Conservation (phyloP, 1,140 invertebrate genomes). For the Drosophila insularis region DNA sequence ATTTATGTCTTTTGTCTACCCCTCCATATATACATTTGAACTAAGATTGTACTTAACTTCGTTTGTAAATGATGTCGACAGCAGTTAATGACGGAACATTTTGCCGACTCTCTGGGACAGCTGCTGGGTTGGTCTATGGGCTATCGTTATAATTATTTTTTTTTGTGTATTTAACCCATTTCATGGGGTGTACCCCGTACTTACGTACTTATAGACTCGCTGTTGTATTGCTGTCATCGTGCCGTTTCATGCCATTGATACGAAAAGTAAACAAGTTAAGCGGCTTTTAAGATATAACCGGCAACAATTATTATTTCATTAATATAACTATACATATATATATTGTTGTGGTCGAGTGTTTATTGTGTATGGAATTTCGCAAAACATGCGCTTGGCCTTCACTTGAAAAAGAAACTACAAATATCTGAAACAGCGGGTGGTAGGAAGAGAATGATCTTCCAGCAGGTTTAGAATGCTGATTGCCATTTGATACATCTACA, state of each 20-base stretch:
- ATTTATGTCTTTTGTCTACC: constrained; percentile 27
- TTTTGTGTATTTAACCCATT: constrained; percentile 55
- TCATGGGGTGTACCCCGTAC: not conserved
- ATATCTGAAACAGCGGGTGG: too few relatives aligned
- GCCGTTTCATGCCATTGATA: constrained; percentile 47
- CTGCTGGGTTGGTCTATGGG: not conserved
- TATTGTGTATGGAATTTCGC: not conserved
- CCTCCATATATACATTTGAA: constrained; percentile 31
- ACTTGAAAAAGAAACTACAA: too few relatives aligned
- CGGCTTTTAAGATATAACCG: constrained; percentile 44
- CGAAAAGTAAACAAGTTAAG: constrained; percentile 61
- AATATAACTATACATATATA: not conserved
- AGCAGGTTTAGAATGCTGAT: too few relatives aligned
- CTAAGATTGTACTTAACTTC: constrained; percentile 35
- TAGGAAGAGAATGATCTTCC: too few relatives aligned
- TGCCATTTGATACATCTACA: too few relatives aligned
- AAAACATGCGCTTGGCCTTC: not conserved
- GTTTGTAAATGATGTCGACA: constrained; percentile 3
- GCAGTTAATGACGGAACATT: constrained; percentile 44
- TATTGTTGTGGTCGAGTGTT: not conserved
- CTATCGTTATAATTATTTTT: not conserved
- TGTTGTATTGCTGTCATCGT: constrained; percentile 6
- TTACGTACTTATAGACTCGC: constrained; percentile 27
- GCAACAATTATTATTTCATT: constrained; percentile 12
- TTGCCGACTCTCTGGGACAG: constrained; percentile 27